Evolutionary conservation across 1,140 invertebrate species (phyloP).

Genomic region (Bradynema listronoti): DNA sequence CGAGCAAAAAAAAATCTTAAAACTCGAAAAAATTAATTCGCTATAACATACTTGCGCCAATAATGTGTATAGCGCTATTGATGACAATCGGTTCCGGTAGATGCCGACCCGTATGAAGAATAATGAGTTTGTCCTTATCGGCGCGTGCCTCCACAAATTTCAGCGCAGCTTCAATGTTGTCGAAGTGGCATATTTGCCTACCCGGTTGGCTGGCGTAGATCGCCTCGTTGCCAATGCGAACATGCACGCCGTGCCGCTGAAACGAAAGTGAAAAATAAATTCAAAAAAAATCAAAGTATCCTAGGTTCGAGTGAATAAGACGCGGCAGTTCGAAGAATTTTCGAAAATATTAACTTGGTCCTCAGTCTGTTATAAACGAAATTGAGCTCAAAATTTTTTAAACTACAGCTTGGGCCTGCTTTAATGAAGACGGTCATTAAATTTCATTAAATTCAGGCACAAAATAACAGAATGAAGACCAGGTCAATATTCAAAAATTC

Average conservation of each 20-base stretch:
- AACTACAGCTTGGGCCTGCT: too few relatives aligned
- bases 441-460: too few relatives aligned
- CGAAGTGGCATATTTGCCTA: conserved; percentile 67
- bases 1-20: background rate
- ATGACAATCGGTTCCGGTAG: conserved; percentile 78
- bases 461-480: too few relatives aligned
- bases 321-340: too few relatives aligned
- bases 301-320: too few relatives aligned
- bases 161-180: conserved; percentile 77
- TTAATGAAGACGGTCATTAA: too few relatives aligned
- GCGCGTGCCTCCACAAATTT: conserved; percentile 68
- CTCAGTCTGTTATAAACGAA: background rate
- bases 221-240: conserved; percentile 78
- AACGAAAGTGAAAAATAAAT: conserved; percentile 34
- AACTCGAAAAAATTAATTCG: conserved; percentile 51
- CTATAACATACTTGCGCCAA: conserved; percentile 61
- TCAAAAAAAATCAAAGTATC: too few relatives aligned
- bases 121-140: conserved; percentile 66
- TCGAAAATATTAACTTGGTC: background rate
- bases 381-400: conserved; percentile 9
- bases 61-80: conserved; percentile 76
- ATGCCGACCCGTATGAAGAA: conserved; percentile 82
- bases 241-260: conserved; percentile 81
- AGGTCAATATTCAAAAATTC: too few relatives aligned
- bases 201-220: conserved; percentile 61